These are phyloP conservation scores for Ochotona curzoniae DNA, from an alignment of 2,113 vertebrate species.

Conservation along the genomic window DNA sequence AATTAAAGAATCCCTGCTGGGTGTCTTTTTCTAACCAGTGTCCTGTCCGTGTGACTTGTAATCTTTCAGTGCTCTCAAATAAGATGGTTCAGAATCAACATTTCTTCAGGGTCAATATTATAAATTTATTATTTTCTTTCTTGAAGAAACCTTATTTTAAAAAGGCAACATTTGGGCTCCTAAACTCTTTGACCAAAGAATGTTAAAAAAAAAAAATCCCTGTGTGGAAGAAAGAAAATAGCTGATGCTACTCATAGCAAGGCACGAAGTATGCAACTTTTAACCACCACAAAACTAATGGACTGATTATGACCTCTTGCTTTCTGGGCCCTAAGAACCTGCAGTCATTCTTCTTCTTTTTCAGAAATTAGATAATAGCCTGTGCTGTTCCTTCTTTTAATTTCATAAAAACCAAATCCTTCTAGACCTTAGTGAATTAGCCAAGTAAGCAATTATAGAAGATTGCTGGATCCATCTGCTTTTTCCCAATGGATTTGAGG, in stretches of 20 bases:
- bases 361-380: slow-evolving; percentile 57
- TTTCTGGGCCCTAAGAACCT: slow-evolving; percentile 42
- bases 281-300: slow-evolving; percentile 54
- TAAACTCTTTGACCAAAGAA: slow-evolving; percentile 44
- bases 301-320: slow-evolving; percentile 20
- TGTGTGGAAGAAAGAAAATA: slow-evolving; percentile 17
- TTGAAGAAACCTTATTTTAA: slow-evolving; percentile 45
- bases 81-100: background rate
- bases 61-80: background rate
- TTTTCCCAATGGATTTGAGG: slow-evolving; percentile 37
- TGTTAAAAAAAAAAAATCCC: slow-evolving; percentile 10
- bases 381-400: slow-evolving; percentile 67
- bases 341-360: slow-evolving; percentile 44
- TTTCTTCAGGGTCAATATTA: slow-evolving; percentile 37
- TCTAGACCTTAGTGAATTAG: slow-evolving; percentile 61
- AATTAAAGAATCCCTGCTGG: background rate
- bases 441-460: slow-evolving; percentile 73
- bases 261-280: background rate
- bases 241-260: slow-evolving; percentile 24
- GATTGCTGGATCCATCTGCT: slow-evolving; percentile 71
- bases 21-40: background rate
- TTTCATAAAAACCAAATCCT: slow-evolving; percentile 73
- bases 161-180: slow-evolving; percentile 22
- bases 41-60: background rate
- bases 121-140: slow-evolving; percentile 3